Base-by-base conservation (phyloP, 2,888 invertebrate species). In the Heteromyza rotundicornis region DNA sequence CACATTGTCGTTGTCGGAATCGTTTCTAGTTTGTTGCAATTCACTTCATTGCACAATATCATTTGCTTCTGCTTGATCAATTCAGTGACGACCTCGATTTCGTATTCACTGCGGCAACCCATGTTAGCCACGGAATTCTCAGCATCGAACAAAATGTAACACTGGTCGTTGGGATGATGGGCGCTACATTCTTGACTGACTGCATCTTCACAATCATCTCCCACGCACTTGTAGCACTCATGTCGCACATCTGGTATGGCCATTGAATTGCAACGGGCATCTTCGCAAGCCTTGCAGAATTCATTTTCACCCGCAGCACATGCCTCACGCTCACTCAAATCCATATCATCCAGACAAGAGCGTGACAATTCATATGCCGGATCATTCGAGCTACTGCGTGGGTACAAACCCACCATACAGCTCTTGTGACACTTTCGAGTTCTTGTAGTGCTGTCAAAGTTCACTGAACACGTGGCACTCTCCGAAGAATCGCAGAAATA, bases 101-200 rank as follows among this genome's bases (percentile, higher is more conserved):
- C 74, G 16, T 75, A 76, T 35, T 79, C 77, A 57, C 82, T 81
- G 49, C 71, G 74, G 40, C 81, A 81, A n/a, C 81, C 82, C 77
- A 78, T 73, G 2, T 56, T 63, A 2, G 70, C 44, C 1, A 80
- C 7, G 3, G 59, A 56, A 14, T 58, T 69, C 8, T 60, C 53
- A 0, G 64, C 60, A 2, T 76, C 70, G 36, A 66, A 80, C 3
- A 75, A 70, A 1, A 69, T 59, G 12, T 75, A 80, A 59, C 81
- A 82, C 40, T 80, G 71, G 40, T 81, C 78, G 1, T 68, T 57
- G 2, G 71, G 59, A 32, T 70, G 69, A 20, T 78, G 76, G 1
- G 72, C 70, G 5, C 66, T 57, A 35, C 81, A 82, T 47, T 68
- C 65, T 3, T 63, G 22, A 0, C 47, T 0, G 0, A 2, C 40